Evolutionary conservation across 2,888 invertebrate species (phyloP), one percentile per base, ranked within the genome.

Genomic region (Anoncus sp.): DNA sequence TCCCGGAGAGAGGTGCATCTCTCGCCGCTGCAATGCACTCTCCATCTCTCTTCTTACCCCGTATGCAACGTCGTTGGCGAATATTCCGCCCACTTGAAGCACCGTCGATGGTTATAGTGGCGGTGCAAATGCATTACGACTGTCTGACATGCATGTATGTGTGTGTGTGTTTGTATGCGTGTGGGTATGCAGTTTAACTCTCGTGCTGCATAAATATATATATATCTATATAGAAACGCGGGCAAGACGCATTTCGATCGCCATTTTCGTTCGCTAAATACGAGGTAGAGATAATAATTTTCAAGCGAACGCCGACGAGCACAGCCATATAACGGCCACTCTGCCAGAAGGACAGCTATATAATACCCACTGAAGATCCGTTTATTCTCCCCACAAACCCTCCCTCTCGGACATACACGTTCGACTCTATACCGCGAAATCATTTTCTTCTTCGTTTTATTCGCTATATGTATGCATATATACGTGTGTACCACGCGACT

Each of bases 1-100:
- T 63, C 18, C 16, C 14, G 24, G 10, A 59, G 10, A 59, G 69
- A 70, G 70, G 70, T 60, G 70, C 53, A 62, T 72, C 62, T 63
- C 47, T 60, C 40, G 60, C 38, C n/a, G 49, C 31, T 43, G 55
- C 67, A 45, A 66, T 70, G 14, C 22, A 22, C 47, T 69, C 49
- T 59, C 69, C 49, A 24, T 55, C 35, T 45, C 38, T 51, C 35
- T 27, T 24, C 35, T 51, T 22, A 18, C 14, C 22, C 35, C 43
- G 9, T 38, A 22, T 24, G 57, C 12, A 18, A 66, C 66, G 62
- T 70, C 69, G 57, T 65, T 60, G 51, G 70, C 84, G 85, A 87
- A 89, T 87, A 88, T 88, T 87, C 86, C 89, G 88, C 88, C 89
- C 87, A 87, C 87, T 89, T 88, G 80, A 78, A 63, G 63, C 40